Evolutionary conservation across 2,113 vertebrate genomes (phyloP).

Genomic region (Cromileptes altivelis): DNA sequence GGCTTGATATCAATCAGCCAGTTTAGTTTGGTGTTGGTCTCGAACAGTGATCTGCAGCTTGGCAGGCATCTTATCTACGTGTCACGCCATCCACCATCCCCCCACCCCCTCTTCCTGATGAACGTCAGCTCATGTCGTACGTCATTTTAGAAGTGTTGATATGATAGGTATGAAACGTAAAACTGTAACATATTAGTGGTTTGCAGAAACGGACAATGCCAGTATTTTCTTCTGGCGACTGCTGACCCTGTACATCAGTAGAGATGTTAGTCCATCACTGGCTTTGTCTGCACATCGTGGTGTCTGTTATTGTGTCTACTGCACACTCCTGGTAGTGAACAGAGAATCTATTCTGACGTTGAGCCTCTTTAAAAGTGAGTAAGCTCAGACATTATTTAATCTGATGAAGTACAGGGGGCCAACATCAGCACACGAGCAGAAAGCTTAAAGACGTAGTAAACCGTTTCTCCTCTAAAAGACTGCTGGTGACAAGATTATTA

Average conservation of each 20-base stretch:
- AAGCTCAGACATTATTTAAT: conserved; percentile 71
- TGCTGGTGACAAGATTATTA: conserved; percentile 92
- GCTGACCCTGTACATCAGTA: not conserved
- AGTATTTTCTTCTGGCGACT: too few species aligned
- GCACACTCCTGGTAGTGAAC: conserved; percentile 13
- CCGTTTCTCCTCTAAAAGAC: conserved; percentile 93
- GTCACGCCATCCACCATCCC: too few species aligned
- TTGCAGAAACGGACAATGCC: too few species aligned
- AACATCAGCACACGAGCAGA: conserved; percentile 85
- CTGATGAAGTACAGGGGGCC: conserved; percentile 72
- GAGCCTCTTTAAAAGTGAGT: conserved; percentile 58
- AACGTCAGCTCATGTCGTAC: too few species aligned
- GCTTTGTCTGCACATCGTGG: conserved; percentile 40
- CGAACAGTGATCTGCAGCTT: too few species aligned
- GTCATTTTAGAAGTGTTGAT: too few species aligned
- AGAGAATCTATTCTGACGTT: conserved; percentile 38
- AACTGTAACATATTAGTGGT: too few species aligned
- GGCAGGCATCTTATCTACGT: too few species aligned
- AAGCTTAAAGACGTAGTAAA: conserved; percentile 93
- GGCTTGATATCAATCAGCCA: too few species aligned
- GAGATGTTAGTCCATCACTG: not conserved
- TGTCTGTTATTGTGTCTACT: conserved; percentile 36
- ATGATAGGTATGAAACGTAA: too few species aligned
- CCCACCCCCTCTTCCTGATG: too few species aligned
- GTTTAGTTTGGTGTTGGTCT: too few species aligned